Evolutionary conservation across 2,797 vertebrate species (phyloP), one percentile per base, ranked within the genome.

Genomic region (Staurois parvus): DNA sequence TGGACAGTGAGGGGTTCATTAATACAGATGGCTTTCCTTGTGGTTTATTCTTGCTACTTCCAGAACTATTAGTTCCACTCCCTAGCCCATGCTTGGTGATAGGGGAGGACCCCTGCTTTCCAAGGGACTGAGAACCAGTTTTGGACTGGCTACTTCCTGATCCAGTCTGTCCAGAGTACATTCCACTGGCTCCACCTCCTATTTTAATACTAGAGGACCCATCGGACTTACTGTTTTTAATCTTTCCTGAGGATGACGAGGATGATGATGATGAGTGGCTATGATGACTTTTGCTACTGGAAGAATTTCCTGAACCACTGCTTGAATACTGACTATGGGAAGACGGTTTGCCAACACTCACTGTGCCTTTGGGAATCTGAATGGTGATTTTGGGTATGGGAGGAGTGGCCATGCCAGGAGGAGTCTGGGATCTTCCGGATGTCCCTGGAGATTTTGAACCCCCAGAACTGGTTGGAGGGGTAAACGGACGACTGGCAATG

Each of bases 331-430:
- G 97, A 88, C 97, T 95, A 1, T 98, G 98, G 0, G 97, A 99
- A 0, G 96, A 97, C 0, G 97, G 97, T 91, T 99, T 99, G 24
- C 97, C 97, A 28, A 97, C 97, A 87, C 96, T 96, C 91, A 99
- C 96, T 0, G 96, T 98, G 76, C 97, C 97, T 91, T 98, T 99
- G 24, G 96, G 96, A 80, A 99, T 98, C 92, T 99, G 98, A 91
- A 99, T 99, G 28, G 98, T 99, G 82, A 99, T 99, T 95, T 99
- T 99, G 82, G 97, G 98, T 88, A 99, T 99, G 72, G 98, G 97
- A 83, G 98, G 98, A 48, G 98, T 99, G 66, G 98, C 97, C 45
- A 97, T 97, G 76, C 97, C 98, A 0, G 98, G 98, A 70, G 98
- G 98, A 37, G 98, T 99, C 91, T 99, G 98, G 3, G 98, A 99